phyloP scores from a whole-genome alignment of 1,140 invertebrate genomes.

The Lepidotrigona ventralis region DNA sequence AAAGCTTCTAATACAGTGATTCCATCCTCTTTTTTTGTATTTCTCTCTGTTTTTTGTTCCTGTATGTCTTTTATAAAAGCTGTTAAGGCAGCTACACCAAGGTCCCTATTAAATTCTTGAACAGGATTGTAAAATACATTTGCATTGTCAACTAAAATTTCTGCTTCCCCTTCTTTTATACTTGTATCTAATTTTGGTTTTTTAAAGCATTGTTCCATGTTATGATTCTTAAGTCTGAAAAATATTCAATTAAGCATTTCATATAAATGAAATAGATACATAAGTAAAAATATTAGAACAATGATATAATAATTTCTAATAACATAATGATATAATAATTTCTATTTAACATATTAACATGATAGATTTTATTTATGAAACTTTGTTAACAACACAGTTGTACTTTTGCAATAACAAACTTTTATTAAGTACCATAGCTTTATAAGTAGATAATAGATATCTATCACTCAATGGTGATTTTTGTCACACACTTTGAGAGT shows the following conservation, averaged over 20 bases:
- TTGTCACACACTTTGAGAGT: too few species aligned
- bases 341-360: background rate
- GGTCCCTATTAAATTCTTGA: constrained; percentile 97
- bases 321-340: background rate
- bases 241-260: background rate
- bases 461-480: too few species aligned
- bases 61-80: constrained; percentile 72
- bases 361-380: background rate
- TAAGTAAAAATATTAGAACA: background rate
- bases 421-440: background rate
- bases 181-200: constrained; percentile 45
- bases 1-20: constrained; percentile 94
- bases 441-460: too few species aligned
- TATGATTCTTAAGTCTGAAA: constrained; percentile 1
- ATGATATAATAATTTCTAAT: background rate
- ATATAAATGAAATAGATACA: background rate
- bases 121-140: constrained; percentile 98
- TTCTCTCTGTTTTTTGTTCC: constrained; percentile 55
- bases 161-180: constrained; percentile 88
- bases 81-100: constrained; percentile 81
- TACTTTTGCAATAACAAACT: background rate
- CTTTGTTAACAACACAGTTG: background rate
- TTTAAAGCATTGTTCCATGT: constrained; percentile 49
- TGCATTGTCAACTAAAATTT: constrained; percentile 83
- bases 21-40: constrained; percentile 77